Evolutionary conservation across 2,113 vertebrate species (phyloP).

Genomic region (Scolopax mira): DNA sequence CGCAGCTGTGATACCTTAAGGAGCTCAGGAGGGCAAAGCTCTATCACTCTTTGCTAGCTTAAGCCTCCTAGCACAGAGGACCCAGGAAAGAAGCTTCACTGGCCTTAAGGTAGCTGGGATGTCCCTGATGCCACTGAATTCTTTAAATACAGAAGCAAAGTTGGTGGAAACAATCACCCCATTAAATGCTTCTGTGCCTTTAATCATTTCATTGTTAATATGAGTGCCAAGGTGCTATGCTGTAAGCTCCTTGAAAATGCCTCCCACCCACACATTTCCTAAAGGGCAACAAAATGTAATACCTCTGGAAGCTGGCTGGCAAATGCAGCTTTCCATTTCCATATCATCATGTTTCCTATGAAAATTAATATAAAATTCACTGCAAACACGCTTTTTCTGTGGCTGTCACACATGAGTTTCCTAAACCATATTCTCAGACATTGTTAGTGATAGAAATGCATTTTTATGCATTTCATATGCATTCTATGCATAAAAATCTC

Average conservation of each 20-base stretch:
- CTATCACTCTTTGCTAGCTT: not conserved
- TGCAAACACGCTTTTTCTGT: not conserved
- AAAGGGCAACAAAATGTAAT: not conserved
- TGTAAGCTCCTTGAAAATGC: not conserved
- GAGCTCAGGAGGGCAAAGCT: not conserved
- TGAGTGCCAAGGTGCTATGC: fast-evolving
- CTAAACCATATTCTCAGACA: not conserved
- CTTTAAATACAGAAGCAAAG: not conserved
- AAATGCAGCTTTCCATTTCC: not conserved
- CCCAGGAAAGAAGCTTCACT: not conserved
- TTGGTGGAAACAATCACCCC: not conserved
- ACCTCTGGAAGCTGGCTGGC: not conserved
- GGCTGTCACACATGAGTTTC: not conserved
- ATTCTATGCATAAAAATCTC: conserved; percentile 4
- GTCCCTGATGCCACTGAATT: not conserved
- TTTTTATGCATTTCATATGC: not conserved
- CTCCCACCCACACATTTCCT: not conserved
- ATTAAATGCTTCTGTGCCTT: not conserved
- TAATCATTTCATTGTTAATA: not conserved
- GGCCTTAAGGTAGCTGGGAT: not conserved
- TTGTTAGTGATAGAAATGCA: not conserved
- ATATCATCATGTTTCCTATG: not conserved
- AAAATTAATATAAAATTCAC: conserved; percentile 9
- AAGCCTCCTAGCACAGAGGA: not conserved
- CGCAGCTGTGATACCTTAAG: not conserved